These are phyloP conservation scores for Hirudinaria manillensis DNA, from an alignment of 2,888 invertebrate species.

Conservation along the genomic window DNA sequence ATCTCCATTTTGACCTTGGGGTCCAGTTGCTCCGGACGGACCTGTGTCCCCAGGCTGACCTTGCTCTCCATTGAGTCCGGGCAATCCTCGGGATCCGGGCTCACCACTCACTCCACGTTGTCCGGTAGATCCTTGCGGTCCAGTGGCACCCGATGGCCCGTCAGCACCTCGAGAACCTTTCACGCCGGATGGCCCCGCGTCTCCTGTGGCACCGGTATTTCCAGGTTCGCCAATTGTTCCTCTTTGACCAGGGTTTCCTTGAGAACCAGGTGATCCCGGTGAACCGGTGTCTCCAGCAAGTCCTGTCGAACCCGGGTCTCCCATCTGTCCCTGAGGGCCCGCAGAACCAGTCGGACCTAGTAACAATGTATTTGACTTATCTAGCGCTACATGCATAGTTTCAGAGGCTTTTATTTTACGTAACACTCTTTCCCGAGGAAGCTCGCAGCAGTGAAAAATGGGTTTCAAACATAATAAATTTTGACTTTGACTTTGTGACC, in stretches of 20 bases:
- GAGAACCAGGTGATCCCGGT: conserved; percentile 34
- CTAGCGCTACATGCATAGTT: conserved; percentile 56
- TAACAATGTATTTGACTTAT: conserved; percentile 55
- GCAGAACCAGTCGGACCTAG: conserved; percentile 46
- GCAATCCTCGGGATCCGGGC: conserved; percentile 26
- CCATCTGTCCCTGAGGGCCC: conserved; percentile 36
- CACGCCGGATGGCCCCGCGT: conserved; percentile 10
- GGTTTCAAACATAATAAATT: neutral
- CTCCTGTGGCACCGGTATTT: conserved; percentile 26
- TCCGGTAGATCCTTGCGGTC: conserved; percentile 22
- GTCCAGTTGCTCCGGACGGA: conserved; percentile 33
- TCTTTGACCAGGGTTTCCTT: conserved; percentile 33
- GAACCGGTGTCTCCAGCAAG: conserved; percentile 35
- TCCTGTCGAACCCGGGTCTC: conserved; percentile 34
- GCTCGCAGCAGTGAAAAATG: no score
- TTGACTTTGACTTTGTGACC: neutral
- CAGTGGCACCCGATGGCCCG: conserved; percentile 21
- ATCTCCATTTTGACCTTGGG: conserved; percentile 30
- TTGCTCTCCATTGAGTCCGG: conserved; percentile 31
- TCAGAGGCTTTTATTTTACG: no score
- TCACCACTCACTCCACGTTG: conserved; percentile 26
- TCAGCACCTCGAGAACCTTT: conserved; percentile 1
- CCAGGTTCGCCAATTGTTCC: conserved; percentile 26
- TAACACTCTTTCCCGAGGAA: no score
- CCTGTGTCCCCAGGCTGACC: conserved; percentile 32